Conservation (phyloP, 37 sponge, comb jelly and placozoan genomes). For the Petrosia ficiformis region DNA sequence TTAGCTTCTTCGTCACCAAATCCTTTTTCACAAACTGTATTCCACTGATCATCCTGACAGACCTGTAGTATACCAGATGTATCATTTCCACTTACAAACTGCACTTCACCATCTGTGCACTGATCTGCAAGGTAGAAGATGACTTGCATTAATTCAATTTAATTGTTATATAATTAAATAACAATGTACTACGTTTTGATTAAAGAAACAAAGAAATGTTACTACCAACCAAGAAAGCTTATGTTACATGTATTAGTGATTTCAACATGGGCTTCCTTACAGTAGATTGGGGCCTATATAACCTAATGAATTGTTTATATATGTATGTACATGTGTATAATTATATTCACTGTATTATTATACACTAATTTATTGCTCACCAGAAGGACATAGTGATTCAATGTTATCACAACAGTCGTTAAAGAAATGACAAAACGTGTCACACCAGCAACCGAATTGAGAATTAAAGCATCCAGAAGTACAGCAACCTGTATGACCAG, state of each 20-base stretch:
- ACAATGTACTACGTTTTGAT: no score
- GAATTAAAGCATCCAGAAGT: not conserved
- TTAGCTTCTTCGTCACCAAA: conserved; percentile 21
- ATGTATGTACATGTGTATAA: no score
- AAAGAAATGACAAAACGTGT: conserved; percentile 24
- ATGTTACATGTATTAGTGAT: no score
- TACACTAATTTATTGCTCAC: no score
- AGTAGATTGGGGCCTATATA: no score
- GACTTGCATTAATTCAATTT: no score
- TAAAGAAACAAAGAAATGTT: no score
- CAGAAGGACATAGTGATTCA: conserved; percentile 25
- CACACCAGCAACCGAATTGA: conserved; percentile 36
- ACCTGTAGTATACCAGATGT: conserved; percentile 39
- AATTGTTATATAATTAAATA: no score
- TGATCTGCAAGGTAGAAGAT: not conserved
- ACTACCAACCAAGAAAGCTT: no score
- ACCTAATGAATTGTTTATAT: no score
- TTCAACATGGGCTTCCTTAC: no score
- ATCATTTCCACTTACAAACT: conserved; percentile 19
- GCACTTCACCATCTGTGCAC: conserved; percentile 2
- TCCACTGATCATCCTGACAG: conserved; percentile 21
- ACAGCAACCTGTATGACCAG: not conserved
- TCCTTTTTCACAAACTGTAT: conserved; percentile 33
- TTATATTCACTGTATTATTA: no score
- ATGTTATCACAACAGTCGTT: conserved; percentile 48